phyloP scores from a whole-genome alignment of 2,888 invertebrate species.

The Plebejus argus region DNA sequence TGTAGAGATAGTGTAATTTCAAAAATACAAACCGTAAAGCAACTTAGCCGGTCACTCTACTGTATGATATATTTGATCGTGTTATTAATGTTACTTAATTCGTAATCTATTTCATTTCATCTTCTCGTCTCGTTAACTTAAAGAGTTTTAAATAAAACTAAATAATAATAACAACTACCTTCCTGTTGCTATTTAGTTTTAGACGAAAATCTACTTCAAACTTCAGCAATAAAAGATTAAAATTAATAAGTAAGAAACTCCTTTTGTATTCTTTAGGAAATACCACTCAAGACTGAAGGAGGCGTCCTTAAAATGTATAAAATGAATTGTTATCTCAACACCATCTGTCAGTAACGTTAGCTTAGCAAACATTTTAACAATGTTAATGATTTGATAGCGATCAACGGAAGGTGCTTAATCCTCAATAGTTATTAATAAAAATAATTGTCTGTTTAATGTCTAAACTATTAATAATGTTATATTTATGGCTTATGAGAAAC shows the following conservation, averaged over 20 bases:
- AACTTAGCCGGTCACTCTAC: background rate
- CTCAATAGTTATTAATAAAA: background rate
- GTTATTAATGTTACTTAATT: background rate
- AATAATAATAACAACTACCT: background rate
- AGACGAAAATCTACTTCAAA: background rate
- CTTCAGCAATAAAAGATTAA: background rate
- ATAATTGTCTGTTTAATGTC: background rate
- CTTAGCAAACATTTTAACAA: slow-evolving; percentile 20
- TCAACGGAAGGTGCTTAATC: slow-evolving; percentile 14
- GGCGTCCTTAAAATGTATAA: slow-evolving; percentile 10
- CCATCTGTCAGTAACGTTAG: slow-evolving; percentile 11
- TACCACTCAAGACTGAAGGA: slow-evolving; percentile 6
- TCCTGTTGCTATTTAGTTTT: background rate
- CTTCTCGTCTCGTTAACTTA: background rate
- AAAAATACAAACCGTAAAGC: no score
- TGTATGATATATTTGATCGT: background rate
- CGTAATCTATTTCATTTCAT: no score
- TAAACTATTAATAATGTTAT: background rate
- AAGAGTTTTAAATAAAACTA: background rate
- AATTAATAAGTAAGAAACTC: background rate
- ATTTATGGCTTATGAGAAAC: background rate
- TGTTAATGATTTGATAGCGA: slow-evolving; percentile 16
- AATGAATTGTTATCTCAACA: slow-evolving; percentile 4
- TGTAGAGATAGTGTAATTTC: no score
- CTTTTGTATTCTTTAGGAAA: background rate